Percentiles rank a stretch among this genome's conserved stretches.
Conservation (phyloP, 2,888 invertebrate species). For the Campaea margaritaria region DNA sequence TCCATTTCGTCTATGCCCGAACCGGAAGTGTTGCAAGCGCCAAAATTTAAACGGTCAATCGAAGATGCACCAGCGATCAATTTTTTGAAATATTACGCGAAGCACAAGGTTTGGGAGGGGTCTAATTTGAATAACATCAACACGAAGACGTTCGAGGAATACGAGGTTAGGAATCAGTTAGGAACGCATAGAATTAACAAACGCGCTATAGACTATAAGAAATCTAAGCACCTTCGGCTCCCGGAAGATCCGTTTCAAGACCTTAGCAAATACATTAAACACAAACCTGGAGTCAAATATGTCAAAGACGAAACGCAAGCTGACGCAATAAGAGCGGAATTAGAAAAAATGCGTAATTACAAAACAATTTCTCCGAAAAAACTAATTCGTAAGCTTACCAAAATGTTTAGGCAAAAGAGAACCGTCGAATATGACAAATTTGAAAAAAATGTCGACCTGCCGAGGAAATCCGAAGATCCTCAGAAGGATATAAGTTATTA, state of each 20-base stretch:
- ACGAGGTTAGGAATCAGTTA: conserved; percentile 56
- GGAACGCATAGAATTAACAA: conserved; percentile 40
- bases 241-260: conserved; percentile 51
- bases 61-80: conserved; percentile 50
- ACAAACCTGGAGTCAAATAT: conserved; percentile 45
- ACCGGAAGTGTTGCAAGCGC: conserved; percentile 12
- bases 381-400: conserved; percentile 7
- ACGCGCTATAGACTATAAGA: conserved; percentile 47
- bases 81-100: conserved; percentile 65
- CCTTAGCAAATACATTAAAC: conserved; percentile 46
- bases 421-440: conserved; percentile 42
- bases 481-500: conserved; percentile 67
- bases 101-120: conserved; percentile 68
- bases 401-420: conserved; percentile 36
- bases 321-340: conserved; percentile 44
- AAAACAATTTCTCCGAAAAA: conserved; percentile 20
- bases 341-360: conserved; percentile 38
- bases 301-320: conserved; percentile 42
- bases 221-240: conserved; percentile 32
- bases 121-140: conserved; percentile 49
- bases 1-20: conserved; percentile 29
- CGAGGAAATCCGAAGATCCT: conserved; percentile 53
- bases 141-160: conserved; percentile 32
- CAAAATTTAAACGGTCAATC: conserved; percentile 53
- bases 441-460: conserved; percentile 45